A percentile compares a stretch with the other conserved stretches of the same genome.
These are phyloP conservation scores for Diorhabda elongata DNA, from an alignment of 1,140 invertebrate genomes.

Conservation along the genomic window DNA sequence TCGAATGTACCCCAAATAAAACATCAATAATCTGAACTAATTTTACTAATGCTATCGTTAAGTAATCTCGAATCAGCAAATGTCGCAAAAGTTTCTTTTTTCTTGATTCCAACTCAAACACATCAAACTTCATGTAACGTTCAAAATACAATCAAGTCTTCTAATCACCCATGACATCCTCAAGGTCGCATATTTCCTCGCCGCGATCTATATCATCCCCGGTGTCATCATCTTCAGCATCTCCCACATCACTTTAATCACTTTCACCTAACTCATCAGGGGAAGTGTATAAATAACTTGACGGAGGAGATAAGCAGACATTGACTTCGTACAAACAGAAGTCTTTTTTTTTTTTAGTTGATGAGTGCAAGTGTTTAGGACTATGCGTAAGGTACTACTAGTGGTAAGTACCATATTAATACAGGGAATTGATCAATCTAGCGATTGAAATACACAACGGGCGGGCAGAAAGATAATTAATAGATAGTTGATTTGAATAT, in stretches of 20 bases:
- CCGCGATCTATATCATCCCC: not conserved
- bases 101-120: too few species aligned
- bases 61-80: too few species aligned
- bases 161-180: not conserved
- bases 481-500: too few species aligned
- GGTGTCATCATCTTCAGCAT: slow-evolving; percentile 10
- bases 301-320: slow-evolving; percentile 16
- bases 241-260: slow-evolving; percentile 26
- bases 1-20: too few species aligned
- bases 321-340: slow-evolving; percentile 22
- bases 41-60: too few species aligned
- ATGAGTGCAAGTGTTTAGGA: slow-evolving; percentile 25
- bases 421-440: too few species aligned
- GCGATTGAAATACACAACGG: too few species aligned
- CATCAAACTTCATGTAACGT: too few species aligned
- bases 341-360: slow-evolving; percentile 30
- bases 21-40: too few species aligned
- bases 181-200: slow-evolving; percentile 16
- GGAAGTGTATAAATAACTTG: slow-evolving; percentile 31
- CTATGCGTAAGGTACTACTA: slow-evolving; percentile 23
- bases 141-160: too few species aligned
- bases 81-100: too few species aligned
- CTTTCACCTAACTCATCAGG: slow-evolving; percentile 29
- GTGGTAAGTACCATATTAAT: slow-evolving; percentile 20
- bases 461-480: too few species aligned